phyloP scores from a whole-genome alignment of 2,113 vertebrate species.

The Lanius collurio region DNA sequence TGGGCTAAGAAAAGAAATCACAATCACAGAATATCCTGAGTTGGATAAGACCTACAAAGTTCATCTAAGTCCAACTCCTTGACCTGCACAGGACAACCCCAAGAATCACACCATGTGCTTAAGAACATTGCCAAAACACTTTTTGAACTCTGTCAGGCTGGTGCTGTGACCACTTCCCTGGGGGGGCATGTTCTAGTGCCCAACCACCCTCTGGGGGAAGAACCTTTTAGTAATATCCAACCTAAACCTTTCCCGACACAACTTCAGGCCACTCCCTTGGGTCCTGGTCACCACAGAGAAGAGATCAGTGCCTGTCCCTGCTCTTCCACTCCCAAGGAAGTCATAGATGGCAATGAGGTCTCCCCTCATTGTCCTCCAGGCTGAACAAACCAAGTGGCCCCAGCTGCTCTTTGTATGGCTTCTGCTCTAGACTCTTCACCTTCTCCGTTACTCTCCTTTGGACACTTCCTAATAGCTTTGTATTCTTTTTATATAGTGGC shows the following conservation, averaged over 20 bases:
- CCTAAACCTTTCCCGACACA: background rate
- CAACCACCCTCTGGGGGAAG: background rate
- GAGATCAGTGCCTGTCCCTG: background rate
- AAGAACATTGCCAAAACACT: background rate
- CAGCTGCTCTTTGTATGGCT: background rate
- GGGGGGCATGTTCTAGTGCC: background rate
- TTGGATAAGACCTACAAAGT: background rate
- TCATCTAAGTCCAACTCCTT: background rate
- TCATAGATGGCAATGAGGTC: no score
- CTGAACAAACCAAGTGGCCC: background rate
- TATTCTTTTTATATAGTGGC: background rate
- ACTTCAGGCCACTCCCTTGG: rapidly evolving
- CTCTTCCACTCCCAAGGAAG: background rate
- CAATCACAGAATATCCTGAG: background rate
- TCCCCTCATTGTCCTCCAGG: background rate
- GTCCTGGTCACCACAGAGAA: background rate
- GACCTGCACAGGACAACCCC: background rate
- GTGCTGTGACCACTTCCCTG: background rate
- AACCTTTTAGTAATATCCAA: background rate
- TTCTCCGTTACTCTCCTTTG: background rate
- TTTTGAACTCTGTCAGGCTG: background rate
- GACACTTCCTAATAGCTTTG: background rate
- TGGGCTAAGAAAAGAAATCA: background rate
- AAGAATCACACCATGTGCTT: background rate
- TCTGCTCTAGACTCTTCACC: background rate